These are phyloP conservation scores for Salarias fasciatus DNA, from an alignment of 2,797 vertebrate genomes.

Conservation along the genomic window DNA sequence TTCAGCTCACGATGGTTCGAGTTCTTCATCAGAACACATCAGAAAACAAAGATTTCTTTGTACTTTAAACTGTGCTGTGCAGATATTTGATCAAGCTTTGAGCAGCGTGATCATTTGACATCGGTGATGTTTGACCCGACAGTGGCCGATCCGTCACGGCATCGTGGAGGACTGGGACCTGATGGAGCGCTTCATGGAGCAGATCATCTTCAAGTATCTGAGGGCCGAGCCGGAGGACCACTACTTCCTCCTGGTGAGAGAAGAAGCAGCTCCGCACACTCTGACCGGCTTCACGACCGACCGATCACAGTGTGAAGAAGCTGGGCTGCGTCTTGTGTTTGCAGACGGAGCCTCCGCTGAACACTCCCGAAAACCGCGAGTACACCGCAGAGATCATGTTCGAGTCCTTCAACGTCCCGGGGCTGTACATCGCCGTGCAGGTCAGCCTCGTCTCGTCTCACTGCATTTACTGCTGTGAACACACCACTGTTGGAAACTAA, in stretches of 20 bases:
- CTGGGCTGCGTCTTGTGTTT: slow-evolving; percentile 86
- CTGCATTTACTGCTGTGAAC: no score
- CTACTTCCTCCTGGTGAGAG: slow-evolving; percentile 93
- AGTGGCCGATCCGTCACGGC: slow-evolving; percentile 98
- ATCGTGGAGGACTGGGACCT: slow-evolving; percentile 99
- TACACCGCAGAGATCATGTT: slow-evolving; percentile 98
- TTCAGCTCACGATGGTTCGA: no score
- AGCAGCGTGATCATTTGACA: no score
- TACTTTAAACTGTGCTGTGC: no score
- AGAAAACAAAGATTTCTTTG: no score
- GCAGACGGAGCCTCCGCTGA: slow-evolving; percentile 94
- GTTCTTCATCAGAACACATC: no score
- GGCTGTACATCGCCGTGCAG: slow-evolving; percentile 95
- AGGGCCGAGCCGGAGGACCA: slow-evolving; percentile 97
- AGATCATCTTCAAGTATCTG: slow-evolving; percentile 99
- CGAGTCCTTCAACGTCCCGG: slow-evolving; percentile 95
- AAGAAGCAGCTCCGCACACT: no score
- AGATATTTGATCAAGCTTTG: no score
- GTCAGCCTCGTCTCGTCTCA: slow-evolving; percentile 68
- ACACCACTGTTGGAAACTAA: no score
- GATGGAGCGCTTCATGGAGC: slow-evolving; percentile 99
- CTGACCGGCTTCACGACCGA: slow-evolving; percentile 60
- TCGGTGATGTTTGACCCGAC: neutral
- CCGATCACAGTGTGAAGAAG: slow-evolving; percentile 87
- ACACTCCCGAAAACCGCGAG: slow-evolving; percentile 94